Percentiles rank a stretch among this genome's conserved stretches.
phyloP scores from a whole-genome alignment of 92 coral and sea anemone species.

The Paramuricea clavata region DNA sequence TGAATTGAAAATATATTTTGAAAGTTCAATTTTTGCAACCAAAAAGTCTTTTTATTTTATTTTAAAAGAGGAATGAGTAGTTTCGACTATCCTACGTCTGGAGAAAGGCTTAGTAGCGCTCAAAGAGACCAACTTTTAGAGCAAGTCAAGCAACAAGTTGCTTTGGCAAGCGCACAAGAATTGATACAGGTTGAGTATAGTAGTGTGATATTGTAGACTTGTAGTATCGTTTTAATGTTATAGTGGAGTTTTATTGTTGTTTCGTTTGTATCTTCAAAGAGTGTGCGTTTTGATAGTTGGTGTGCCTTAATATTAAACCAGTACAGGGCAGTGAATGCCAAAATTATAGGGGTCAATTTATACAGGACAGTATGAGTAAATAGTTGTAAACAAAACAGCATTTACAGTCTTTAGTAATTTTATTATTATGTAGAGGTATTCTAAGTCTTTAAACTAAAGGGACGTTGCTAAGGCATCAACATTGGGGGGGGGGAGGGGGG shows the following conservation, averaged over 20 bases:
- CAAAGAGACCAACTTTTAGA: conserved; percentile 89
- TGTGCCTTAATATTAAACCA: no score
- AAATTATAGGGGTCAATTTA: no score
- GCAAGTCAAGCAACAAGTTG: conserved; percentile 91
- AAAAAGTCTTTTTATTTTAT: not conserved
- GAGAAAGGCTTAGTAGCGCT: conserved; percentile 79
- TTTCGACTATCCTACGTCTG: conserved; percentile 75
- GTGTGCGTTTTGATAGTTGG: no score
- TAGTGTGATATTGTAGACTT: not conserved
- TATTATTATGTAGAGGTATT: no score
- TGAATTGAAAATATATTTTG: not conserved
- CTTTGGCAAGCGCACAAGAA: conserved; percentile 94
- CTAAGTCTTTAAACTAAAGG: no score
- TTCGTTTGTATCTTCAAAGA: not conserved
- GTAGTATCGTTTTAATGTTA: not conserved
- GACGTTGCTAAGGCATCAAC: no score
- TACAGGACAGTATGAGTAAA: no score
- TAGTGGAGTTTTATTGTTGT: no score
- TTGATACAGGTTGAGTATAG: conserved; percentile 77
- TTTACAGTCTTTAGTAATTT: no score
- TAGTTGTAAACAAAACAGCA: no score
- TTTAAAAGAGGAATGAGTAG: conserved; percentile 74
- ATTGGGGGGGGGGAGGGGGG: no score
- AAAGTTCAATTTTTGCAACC: not conserved
- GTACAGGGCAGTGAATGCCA: no score